phyloP scores from a whole-genome alignment of 2,888 invertebrate genomes.

The Drosophila testacea region DNA sequence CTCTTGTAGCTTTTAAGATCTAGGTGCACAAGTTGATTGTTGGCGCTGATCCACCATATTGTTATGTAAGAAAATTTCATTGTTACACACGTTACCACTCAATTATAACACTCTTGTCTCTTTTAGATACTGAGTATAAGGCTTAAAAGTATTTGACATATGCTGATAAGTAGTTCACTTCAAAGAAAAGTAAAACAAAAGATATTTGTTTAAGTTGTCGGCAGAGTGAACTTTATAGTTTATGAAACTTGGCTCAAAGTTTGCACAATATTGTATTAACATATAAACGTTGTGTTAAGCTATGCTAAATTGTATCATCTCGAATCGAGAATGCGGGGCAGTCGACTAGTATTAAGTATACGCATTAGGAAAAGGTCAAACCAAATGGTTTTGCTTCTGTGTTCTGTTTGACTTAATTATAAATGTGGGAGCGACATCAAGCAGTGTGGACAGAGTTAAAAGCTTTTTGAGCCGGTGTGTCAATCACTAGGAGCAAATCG shows the following conservation, averaged over 20 bases:
- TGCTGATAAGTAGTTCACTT: slow-evolving; percentile 7
- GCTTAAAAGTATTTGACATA: slow-evolving; percentile 7
- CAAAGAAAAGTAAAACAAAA: slow-evolving; percentile 13
- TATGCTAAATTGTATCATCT: slow-evolving; percentile 15
- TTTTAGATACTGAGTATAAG: neutral
- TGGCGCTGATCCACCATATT: no score
- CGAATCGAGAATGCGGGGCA: slow-evolving; percentile 12
- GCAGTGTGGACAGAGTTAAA: slow-evolving; percentile 11
- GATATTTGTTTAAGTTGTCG: slow-evolving; percentile 4
- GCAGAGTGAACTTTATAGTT: slow-evolving; percentile 28
- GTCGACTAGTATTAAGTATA: slow-evolving; percentile 31
- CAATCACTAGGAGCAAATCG: slow-evolving; percentile 54
- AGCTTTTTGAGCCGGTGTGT: neutral
- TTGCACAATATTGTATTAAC: slow-evolving; percentile 1
- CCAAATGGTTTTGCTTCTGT: slow-evolving; percentile 3
- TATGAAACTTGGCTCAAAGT: slow-evolving; percentile 18
- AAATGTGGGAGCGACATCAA: slow-evolving; percentile 10
- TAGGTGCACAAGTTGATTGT: no score
- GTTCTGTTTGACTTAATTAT: slow-evolving; percentile 21
- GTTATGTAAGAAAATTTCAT: no score
- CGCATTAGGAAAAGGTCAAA: slow-evolving; percentile 8
- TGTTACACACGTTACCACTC: neutral
- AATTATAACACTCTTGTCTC: neutral
- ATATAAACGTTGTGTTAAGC: slow-evolving; percentile 8
- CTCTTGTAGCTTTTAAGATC: no score